Conservation (phyloP, 2,888 invertebrate genomes). For the Dendrolimus pini region DNA sequence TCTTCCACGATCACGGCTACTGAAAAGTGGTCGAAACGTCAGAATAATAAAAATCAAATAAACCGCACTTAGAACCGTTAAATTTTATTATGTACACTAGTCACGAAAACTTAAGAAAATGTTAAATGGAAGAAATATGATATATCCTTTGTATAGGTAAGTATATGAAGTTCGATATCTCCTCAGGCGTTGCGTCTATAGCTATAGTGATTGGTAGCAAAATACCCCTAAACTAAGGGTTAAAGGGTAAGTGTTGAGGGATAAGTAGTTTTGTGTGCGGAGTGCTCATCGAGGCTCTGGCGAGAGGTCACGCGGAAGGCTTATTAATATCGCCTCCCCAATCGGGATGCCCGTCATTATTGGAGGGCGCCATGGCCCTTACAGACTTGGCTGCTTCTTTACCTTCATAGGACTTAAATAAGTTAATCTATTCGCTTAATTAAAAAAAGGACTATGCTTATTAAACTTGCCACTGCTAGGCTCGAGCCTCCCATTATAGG, state of each 20-base stretch:
- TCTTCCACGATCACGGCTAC: too few species aligned
- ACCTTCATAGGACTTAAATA: background rate
- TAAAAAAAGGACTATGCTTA: background rate
- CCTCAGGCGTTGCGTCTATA: too few species aligned
- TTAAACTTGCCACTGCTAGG: background rate
- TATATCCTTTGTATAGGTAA: too few species aligned
- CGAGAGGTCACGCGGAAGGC: constrained; percentile 19
- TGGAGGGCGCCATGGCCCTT: constrained; percentile 10
- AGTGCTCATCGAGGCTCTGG: background rate
- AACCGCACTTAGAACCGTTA: too few species aligned
- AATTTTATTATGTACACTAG: too few species aligned
- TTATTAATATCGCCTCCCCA: constrained; percentile 40
- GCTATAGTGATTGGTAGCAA: too few species aligned
- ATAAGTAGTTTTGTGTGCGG: background rate
- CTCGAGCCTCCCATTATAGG: background rate
- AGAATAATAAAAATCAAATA: too few species aligned
- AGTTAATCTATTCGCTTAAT: background rate
- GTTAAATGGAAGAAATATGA: too few species aligned
- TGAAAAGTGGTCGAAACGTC: too few species aligned
- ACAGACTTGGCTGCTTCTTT: background rate
- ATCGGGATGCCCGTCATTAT: constrained; percentile 38
- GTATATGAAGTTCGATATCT: too few species aligned
- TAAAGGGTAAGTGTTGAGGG: background rate
- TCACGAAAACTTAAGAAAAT: too few species aligned
- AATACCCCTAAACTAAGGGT: background rate